Evolutionary conservation across 2,797 vertebrate genomes (phyloP), one percentile per base, ranked within the genome.

Genomic region (Siniperca obscura): DNA sequence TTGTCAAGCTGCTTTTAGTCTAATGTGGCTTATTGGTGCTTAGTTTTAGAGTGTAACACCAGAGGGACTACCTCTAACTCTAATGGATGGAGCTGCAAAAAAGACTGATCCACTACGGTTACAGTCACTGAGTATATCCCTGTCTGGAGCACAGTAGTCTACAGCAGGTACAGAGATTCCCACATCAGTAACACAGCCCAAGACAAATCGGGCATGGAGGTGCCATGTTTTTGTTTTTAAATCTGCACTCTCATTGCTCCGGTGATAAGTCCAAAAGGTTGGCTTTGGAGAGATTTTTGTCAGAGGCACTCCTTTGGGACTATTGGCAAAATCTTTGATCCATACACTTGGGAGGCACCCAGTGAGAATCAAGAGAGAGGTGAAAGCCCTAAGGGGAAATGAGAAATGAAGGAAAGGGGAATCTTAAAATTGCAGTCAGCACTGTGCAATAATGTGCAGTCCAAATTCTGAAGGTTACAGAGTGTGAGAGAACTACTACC

Each of bases 261-360:
- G 3, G 19, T 21, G 46, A 9, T n/a, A 14, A 71, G 69, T 68
- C 78, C 56, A 77, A 76, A 86, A 82, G 60, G 60, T 64, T 79
- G 68, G 53, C 30, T 74, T 44, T 34, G 30, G 75, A 67, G 56
- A 42, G 53, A 67, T 74, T 79, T 86, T 57, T 55, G 56, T 77
- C 30, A 5, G 40, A 25, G 34, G 7, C 0, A 2, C 44, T 75
- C 70, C 62, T 71, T 46, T 53, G 64, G 52, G 67, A 70, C 76
- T 42, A 34, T 5, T 34, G 27, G n/a, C 12, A 52, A 42, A 81
- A 76, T 77, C 84, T 88, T 86, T 89, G 55, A 87, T 87, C 70
- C 21, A 7, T 38, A 30, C 56, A 60, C 68, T 36, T 25, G 7
- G 16, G 53, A 85, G 70, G 14, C 74, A 56, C 56, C 64, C 25